Evolutionary conservation across 1,140 invertebrate species (phyloP), one percentile per base, ranked within the genome.

Genomic region (Nephila pilipes): DNA sequence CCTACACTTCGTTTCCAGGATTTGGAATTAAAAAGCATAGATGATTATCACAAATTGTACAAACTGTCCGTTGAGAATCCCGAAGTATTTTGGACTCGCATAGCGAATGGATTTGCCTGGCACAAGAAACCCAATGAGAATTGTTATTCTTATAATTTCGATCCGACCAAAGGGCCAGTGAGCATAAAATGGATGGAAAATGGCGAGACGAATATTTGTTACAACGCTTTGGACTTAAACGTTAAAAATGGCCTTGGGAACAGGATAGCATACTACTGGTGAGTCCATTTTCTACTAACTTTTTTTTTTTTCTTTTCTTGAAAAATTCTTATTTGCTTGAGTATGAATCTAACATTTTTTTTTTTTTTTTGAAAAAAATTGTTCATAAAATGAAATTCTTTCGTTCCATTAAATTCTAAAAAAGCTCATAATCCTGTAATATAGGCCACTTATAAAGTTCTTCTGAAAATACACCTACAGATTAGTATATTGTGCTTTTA

Each of bases 201-300:
- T 25, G 98, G 98, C 0, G 97, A 97, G 18, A 99, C 99, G 18
- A 99, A 99, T 95, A 97, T 99, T 87, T 99, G 98, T 95, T 99
- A 99, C 96, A 99, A 99, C 96, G 96, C 98, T 18, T 96, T 99
- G 79, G 99, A 99, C 95, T 97, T 97, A 90, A 98, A 99, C 95
- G 97, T 99, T 32, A 97, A 97, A 94, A 95, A 97, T 91, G 98
- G 98, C 46, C 95, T 97, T 65, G 98, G 98, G 22, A 97, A 99
- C 94, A 98, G 97, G 95, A 97, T 99, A 65, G 99, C 99, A 8
- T 99, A 97, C 96, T 99, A 98, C 95, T 99, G 98, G 98, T 99
- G 96, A 97, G 91, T 87, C 16, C 20, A 6, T 25, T 81, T 81
- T 83, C 29, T 0, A 83, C 8, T 16, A 75, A 18, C 32, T 32